These are phyloP conservation scores for Diarsia rubi DNA, from an alignment of 2,888 invertebrate species.

Conservation along the genomic window DNA sequence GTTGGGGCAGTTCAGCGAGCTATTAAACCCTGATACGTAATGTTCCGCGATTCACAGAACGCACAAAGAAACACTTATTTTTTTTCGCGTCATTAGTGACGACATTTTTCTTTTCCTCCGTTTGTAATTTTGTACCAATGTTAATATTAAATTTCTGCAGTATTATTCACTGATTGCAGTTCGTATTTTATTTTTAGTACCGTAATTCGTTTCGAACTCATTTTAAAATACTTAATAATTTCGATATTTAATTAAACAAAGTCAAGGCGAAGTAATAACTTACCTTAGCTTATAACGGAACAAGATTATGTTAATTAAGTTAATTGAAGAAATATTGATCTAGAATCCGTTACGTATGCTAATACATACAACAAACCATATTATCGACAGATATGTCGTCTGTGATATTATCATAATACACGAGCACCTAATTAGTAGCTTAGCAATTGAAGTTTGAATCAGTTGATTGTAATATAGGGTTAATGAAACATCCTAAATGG, in stretches of 20 bases:
- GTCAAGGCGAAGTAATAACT: background rate
- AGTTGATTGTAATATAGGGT: background rate
- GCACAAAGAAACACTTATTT: conserved; percentile 53
- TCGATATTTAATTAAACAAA: background rate
- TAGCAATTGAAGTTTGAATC: conserved; percentile 3
- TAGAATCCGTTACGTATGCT: conserved; percentile 39
- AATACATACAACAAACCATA: conserved; percentile 37
- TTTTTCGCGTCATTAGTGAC: conserved; percentile 51
- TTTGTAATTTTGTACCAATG: conserved; percentile 27
- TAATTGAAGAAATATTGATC: conserved; percentile 42
- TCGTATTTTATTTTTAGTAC: conserved; percentile 9
- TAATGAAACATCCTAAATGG: conserved; percentile 6
- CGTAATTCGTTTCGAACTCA: background rate
- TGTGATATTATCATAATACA: conserved; percentile 41
- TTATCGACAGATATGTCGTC: too few relatives aligned
- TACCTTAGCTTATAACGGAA: background rate
- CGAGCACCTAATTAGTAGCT: conserved; percentile 34
- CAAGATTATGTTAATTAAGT: conserved; percentile 21
- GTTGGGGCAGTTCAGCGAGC: conserved; percentile 33
- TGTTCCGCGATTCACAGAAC: conserved; percentile 38
- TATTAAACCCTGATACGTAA: conserved; percentile 56
- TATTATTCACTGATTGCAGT: conserved; percentile 26
- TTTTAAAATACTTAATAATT: background rate
- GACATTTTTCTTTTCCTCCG: conserved; percentile 35
- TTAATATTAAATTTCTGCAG: conserved; percentile 32